Evolutionary conservation across 1,140 invertebrate species (phyloP), one percentile per base, ranked within the genome.

Genomic region (Drosophila gunungcola): DNA sequence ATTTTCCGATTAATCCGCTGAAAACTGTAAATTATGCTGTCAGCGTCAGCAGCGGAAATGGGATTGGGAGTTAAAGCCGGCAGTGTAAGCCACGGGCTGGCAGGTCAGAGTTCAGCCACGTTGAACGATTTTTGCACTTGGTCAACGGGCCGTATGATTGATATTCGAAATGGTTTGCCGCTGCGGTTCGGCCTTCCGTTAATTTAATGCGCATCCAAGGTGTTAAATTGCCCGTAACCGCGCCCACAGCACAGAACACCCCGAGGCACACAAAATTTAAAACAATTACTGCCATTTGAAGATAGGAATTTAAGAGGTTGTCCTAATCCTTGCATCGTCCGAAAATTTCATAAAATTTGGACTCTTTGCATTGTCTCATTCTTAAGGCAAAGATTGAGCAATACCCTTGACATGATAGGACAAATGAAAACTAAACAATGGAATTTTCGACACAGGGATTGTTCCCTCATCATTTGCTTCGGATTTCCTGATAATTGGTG

Each of bases 121-220:
- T 70, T 57, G 51, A 70, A 57, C 65, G 43, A 57, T 57, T 70
- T 53, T 56, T 46, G 48, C 64, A 52, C 39, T 51, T 54, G 54
- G 62, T 43, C 52, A 82, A 78, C 83, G 54, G 64, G 68, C 78
- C 78, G 82, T 81, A 88, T 86, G 82, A 88, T 86, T 86, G 82
- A 86, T 86, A 72, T 73, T 58, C 62, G 53, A 57, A 78, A 42
- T 68, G 46, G 34, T 43, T 27, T 7, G 56, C n/a, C 41, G 13
- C 39, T 56, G 61, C 49, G 54, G 45, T 55, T 57, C 55, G 43
- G 43, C 36, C 49, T 34, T 16, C 32, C 25, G 16, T 61, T 43
- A 69, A 52, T 39, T 76, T 63, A 84, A 80, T 76, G 57, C 49
- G 25, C 42, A 25, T 12, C 21, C 13, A 75, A 67, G 45, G 57